Conservation (phyloP, 2,888 invertebrate genomes). For the Esperia sulphurella region DNA sequence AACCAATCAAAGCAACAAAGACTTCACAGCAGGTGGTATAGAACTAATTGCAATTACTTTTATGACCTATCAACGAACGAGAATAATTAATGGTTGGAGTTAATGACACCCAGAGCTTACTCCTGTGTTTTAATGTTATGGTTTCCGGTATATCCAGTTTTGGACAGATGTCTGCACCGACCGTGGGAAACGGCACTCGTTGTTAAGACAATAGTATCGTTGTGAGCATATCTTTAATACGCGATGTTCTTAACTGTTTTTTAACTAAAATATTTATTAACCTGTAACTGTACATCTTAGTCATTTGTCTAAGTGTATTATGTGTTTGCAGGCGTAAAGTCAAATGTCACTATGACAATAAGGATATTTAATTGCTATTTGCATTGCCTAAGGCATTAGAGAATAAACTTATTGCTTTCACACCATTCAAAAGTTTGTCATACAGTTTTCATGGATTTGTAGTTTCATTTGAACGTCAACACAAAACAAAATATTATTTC, state of each 20-base stretch:
- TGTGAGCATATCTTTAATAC: neutral
- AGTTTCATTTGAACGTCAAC: no score
- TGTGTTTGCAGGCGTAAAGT: no score
- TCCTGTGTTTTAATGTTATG: conserved; percentile 33
- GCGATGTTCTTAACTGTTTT: no score
- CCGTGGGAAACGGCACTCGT: conserved; percentile 59
- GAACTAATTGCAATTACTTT: conserved; percentile 6
- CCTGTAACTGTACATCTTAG: no score
- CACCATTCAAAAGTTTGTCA: no score
- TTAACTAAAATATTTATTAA: neutral
- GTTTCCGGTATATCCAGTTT: conserved; percentile 73
- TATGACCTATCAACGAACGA: neutral
- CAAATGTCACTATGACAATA: no score
- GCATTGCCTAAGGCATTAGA: no score
- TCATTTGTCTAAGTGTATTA: no score
- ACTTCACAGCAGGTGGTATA: conserved; percentile 4
- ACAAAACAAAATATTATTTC: no score
- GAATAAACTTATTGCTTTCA: no score
- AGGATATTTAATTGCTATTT: no score
- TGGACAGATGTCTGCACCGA: conserved; percentile 55
- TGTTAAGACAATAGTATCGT: conserved; percentile 1
- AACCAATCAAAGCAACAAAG: neutral
- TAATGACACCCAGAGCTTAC: conserved; percentile 38
- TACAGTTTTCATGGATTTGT: no score
- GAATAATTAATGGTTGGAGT: neutral